phyloP scores from a whole-genome alignment of 2,888 invertebrate species.

The Oligia latruncula region DNA sequence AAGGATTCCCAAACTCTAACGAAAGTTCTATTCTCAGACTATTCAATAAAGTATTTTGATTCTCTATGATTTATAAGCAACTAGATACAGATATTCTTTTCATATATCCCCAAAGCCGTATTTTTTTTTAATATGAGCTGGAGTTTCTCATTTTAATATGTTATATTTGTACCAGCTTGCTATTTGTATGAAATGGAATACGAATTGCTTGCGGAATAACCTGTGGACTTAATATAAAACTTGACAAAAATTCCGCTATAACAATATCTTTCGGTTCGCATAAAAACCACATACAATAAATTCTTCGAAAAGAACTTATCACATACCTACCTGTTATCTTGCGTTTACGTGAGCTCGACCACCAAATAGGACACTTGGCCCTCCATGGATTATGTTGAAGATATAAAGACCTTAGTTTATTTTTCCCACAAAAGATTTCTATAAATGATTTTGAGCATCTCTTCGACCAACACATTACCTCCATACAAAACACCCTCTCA shows the following conservation, averaged over 20 bases:
- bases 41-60: not conserved
- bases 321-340: not conserved
- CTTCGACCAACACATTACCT: not conserved
- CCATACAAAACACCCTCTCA: slow-evolving; percentile 1
- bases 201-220: slow-evolving; percentile 23
- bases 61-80: not conserved
- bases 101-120: not conserved
- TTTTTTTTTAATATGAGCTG: not conserved
- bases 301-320: not conserved
- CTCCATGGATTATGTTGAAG: slow-evolving; percentile 18
- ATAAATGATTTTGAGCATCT: slow-evolving; percentile 19
- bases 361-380: slow-evolving; percentile 25
- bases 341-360: slow-evolving; percentile 7
- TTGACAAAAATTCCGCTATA: slow-evolving; percentile 59
- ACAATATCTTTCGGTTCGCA: slow-evolving; percentile 41
- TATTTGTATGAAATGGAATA: slow-evolving; percentile 28
- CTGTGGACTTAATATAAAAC: slow-evolving; percentile 58
- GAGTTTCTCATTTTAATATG: not conserved
- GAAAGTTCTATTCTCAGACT: not conserved
- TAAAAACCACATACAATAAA: slow-evolving; percentile 40
- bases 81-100: not conserved
- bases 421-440: not conserved
- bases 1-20: not conserved
- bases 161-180: not conserved
- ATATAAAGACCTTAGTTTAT: slow-evolving; percentile 25